Percentiles rank a stretch among this genome's conserved stretches.
Evolutionary conservation across 1,140 invertebrate genomes (phyloP).

Genomic region (Ylistrum balloti): DNA sequence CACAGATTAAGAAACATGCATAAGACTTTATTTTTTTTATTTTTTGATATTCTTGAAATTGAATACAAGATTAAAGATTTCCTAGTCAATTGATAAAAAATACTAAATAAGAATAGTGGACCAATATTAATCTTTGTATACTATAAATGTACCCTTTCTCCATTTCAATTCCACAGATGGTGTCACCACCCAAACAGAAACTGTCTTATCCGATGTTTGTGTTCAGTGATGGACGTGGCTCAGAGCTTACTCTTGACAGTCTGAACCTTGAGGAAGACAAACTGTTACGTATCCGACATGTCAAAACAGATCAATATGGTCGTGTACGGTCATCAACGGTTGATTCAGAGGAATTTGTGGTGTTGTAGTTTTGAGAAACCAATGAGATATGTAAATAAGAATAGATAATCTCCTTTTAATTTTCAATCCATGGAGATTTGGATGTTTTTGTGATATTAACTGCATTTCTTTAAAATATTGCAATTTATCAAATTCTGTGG

Average conservation of each 20-base stretch:
- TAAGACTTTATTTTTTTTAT: too few relatives aligned
- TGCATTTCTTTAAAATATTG: too few relatives aligned
- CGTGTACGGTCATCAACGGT: constrained; percentile 67
- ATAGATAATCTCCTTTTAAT: too few relatives aligned
- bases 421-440: too few relatives aligned
- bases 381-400: background rate
- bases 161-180: constrained; percentile 71
- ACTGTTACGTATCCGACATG: constrained; percentile 71
- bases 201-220: constrained; percentile 91
- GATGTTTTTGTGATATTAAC: too few relatives aligned
- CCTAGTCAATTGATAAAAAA: too few relatives aligned
- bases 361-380: constrained; percentile 73
- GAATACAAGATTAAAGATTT: too few relatives aligned
- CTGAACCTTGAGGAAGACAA: constrained; percentile 68
- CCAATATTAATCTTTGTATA: too few relatives aligned
- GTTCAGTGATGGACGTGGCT: constrained; percentile 88
- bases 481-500: too few relatives aligned
- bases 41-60: too few relatives aligned
- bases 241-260: constrained; percentile 79
- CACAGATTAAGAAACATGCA: too few relatives aligned
- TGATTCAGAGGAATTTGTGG: constrained; percentile 80
- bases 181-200: constrained; percentile 84
- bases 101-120: too few relatives aligned
- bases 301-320: constrained; percentile 67
- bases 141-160: constrained; percentile 2